These are phyloP conservation scores for Hepsetus odoe DNA, from an alignment of 2,113 vertebrate species.

Conservation along the genomic window DNA sequence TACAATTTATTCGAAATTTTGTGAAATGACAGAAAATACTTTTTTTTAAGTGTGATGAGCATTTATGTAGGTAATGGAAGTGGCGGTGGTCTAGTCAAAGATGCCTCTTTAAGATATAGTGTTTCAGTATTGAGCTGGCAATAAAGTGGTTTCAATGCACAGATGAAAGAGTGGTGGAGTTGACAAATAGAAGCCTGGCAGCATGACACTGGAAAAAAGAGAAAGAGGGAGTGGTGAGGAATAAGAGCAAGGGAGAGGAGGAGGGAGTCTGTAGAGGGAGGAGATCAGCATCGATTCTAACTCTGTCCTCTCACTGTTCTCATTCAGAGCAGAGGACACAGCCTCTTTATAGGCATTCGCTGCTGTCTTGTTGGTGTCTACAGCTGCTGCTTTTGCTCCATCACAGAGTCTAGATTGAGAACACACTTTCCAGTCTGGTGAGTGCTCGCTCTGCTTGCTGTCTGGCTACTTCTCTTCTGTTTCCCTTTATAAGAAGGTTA, in stretches of 20 bases:
- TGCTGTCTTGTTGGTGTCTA: slow-evolving; percentile 48
- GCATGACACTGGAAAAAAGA: slow-evolving; percentile 10
- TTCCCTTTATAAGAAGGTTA: not conserved
- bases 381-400: not conserved
- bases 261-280: slow-evolving; percentile 48
- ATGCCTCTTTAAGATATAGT: not conserved
- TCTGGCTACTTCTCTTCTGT: not conserved
- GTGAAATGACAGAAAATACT: too few species aligned
- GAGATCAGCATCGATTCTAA: slow-evolving; percentile 52
- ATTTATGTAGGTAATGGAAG: too few species aligned
- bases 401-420: slow-evolving; percentile 9
- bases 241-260: slow-evolving; percentile 42
- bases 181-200: slow-evolving; percentile 6
- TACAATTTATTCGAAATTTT: too few species aligned
- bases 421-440: slow-evolving; percentile 49
- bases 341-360: slow-evolving; percentile 50
- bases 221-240: slow-evolving; percentile 38
- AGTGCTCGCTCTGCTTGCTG: slow-evolving; percentile 47
- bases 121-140: too few species aligned
- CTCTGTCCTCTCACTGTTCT: slow-evolving; percentile 55
- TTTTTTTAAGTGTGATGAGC: too few species aligned
- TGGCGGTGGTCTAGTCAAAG: too few species aligned
- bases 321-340: slow-evolving; percentile 38
- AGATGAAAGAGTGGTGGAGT: not conserved
- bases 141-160: not conserved